Percentiles rank a stretch among this genome's conserved stretches.
Evolutionary conservation across 2,113 vertebrate genomes (phyloP).

Genomic region (Amazona vittata): DNA sequence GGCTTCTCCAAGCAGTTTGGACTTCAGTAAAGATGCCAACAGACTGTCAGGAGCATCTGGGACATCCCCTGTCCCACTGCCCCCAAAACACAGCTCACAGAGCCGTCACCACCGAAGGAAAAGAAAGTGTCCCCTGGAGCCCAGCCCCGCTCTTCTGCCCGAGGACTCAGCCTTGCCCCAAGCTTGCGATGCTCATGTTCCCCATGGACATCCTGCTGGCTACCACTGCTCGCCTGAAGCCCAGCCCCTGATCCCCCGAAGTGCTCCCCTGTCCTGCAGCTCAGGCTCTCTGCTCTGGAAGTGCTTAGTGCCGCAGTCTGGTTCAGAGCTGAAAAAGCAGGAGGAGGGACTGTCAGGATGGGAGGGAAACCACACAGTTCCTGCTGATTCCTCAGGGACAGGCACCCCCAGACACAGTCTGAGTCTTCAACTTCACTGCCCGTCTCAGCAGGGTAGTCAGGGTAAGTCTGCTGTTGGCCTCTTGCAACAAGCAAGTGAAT

Average conservation of each 20-base stretch:
- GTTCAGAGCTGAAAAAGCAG: conserved; percentile 75
- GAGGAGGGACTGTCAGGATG: conserved; percentile 66
- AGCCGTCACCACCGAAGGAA: conserved; percentile 78
- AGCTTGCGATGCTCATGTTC: conserved; percentile 74
- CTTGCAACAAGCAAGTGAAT: background rate
- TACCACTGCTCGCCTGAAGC: conserved; percentile 81
- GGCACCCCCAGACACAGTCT: conserved; percentile 69
- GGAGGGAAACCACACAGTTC: conserved; percentile 58
- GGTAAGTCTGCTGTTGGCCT: conserved; percentile 77
- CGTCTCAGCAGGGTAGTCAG: conserved; percentile 81
- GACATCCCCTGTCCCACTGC: conserved; percentile 56
- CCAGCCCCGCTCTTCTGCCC: conserved; percentile 65
- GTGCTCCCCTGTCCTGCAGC: conserved; percentile 65
- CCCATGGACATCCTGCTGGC: conserved; percentile 72
- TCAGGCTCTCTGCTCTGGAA: conserved; percentile 83
- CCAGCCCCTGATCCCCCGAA: conserved; percentile 80
- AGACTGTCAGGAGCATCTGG: background rate
- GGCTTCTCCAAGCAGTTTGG: background rate
- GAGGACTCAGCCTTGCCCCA: conserved; percentile 80
- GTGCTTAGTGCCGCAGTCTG: conserved; percentile 78
- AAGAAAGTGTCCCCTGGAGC: conserved; percentile 78
- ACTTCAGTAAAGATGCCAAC: background rate
- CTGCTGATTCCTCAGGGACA: conserved; percentile 52
- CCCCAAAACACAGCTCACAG: conserved; percentile 65
- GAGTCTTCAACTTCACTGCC: conserved; percentile 80